Conservation (phyloP, 2,797 vertebrate species). For the Myripristis murdjan region DNA sequence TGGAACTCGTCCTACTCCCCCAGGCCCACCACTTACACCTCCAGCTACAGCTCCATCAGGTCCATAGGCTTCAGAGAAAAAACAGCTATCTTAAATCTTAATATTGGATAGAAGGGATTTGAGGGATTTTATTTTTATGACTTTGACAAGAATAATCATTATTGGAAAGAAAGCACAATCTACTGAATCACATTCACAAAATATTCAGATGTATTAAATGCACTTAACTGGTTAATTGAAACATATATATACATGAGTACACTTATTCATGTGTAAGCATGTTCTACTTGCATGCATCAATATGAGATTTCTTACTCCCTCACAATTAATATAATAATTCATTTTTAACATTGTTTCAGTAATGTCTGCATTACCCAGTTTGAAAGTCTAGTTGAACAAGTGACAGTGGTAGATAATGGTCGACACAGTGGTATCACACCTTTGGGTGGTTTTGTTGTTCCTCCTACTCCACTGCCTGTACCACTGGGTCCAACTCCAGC, state of each 20-base stretch:
- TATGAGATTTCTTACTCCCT: too few species aligned
- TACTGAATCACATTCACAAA: too few species aligned
- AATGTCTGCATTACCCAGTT: too few species aligned
- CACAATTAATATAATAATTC: too few species aligned
- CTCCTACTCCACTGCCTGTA: constrained; percentile 43
- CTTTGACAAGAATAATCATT: too few species aligned
- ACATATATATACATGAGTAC: too few species aligned
- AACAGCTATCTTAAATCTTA: background rate
- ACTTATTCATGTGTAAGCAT: too few species aligned
- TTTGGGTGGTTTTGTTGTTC: constrained; percentile 72
- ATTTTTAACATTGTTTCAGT: too few species aligned
- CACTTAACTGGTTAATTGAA: too few species aligned
- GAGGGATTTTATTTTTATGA: background rate
- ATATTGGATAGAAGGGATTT: background rate
- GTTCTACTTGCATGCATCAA: too few species aligned
- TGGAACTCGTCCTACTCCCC: constrained; percentile 41
- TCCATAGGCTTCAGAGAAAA: constrained; percentile 31
- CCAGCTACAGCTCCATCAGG: constrained; percentile 54
- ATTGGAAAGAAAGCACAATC: background rate
- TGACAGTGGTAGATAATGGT: background rate
- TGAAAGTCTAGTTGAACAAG: too few species aligned
- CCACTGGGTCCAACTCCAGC: constrained; percentile 51
- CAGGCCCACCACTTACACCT: constrained; percentile 49
- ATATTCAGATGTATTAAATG: too few species aligned
- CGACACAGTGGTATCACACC: constrained; percentile 39